These are phyloP conservation scores for Halcyon smyrnensis DNA, from an alignment of 2,797 vertebrate species.

Conservation along the genomic window DNA sequence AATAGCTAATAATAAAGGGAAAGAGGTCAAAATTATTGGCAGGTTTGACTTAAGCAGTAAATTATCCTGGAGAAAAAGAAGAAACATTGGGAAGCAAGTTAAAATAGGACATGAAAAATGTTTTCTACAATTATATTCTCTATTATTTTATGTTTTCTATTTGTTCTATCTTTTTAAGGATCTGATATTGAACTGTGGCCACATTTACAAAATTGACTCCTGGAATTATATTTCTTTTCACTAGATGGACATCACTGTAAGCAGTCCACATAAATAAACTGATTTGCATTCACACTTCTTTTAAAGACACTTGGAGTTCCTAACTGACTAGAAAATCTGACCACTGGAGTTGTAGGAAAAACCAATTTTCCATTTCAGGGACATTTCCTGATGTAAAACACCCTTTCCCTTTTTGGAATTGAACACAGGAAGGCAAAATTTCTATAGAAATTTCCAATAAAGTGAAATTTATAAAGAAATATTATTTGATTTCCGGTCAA, in stretches of 20 bases:
- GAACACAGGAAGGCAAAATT: background rate
- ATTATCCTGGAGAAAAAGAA: background rate
- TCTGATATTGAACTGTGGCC: background rate
- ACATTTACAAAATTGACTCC: background rate
- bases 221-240: background rate
- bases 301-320: background rate
- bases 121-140: background rate
- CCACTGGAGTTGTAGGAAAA: background rate
- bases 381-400: background rate
- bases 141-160: background rate
- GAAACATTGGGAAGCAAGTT: background rate
- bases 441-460: background rate
- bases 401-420: background rate
- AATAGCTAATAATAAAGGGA: conserved; percentile 33
- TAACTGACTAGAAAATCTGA: background rate
- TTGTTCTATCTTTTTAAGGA: background rate
- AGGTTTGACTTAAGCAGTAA: conserved; percentile 18
- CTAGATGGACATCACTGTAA: background rate
- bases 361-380: background rate
- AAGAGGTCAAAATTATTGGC: conserved; percentile 1
- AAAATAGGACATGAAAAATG: background rate
- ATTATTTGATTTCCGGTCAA: background rate
- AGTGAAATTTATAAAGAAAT: background rate
- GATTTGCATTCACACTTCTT: background rate
- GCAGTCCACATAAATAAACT: background rate